Percentiles rank a stretch among this genome's conserved stretches.
These are phyloP conservation scores for Microctonus hyperodae DNA, from an alignment of 2,888 invertebrate species.

Conservation along the genomic window DNA sequence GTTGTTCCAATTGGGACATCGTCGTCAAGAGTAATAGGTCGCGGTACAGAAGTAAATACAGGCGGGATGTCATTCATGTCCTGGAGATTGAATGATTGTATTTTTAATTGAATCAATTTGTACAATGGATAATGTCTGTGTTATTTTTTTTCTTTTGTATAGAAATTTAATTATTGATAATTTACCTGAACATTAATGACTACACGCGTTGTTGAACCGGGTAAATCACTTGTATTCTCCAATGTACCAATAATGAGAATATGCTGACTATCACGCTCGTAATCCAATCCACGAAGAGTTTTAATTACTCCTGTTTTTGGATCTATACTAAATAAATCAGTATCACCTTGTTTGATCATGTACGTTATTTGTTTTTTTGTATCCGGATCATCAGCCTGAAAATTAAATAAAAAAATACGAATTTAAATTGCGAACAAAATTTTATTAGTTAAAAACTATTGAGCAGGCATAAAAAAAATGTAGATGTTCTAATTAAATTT, in stretches of 20 bases:
- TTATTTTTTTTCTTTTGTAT: too few species aligned
- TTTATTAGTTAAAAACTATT: too few species aligned
- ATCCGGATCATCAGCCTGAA: conserved; percentile 83
- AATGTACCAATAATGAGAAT: conserved; percentile 82
- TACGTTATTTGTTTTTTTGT: conserved; percentile 83
- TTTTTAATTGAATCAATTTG: neutral
- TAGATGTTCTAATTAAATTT: too few species aligned
- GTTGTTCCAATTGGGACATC: conserved; percentile 82
- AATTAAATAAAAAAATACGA: conserved; percentile 36
- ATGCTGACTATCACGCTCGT: conserved; percentile 77
- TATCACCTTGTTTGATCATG: conserved; percentile 81
- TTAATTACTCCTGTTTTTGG: conserved; percentile 80
- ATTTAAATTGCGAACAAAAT: neutral
- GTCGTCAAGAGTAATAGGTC: conserved; percentile 84
- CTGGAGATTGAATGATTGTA: conserved; percentile 56
- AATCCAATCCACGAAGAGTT: conserved; percentile 79
- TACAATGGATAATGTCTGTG: too few species aligned
- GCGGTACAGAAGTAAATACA: conserved; percentile 82
- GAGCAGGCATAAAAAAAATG: conserved; percentile 12
- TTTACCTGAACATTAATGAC: conserved; percentile 74
- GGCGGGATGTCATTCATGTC: conserved; percentile 91
- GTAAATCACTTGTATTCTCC: conserved; percentile 76
- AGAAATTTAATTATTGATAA: neutral
- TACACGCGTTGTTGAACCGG: conserved; percentile 78
- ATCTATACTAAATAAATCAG: conserved; percentile 83